Evolutionary conservation across 2,797 vertebrate species (phyloP).

Genomic region (Bucorvus abyssinicus): DNA sequence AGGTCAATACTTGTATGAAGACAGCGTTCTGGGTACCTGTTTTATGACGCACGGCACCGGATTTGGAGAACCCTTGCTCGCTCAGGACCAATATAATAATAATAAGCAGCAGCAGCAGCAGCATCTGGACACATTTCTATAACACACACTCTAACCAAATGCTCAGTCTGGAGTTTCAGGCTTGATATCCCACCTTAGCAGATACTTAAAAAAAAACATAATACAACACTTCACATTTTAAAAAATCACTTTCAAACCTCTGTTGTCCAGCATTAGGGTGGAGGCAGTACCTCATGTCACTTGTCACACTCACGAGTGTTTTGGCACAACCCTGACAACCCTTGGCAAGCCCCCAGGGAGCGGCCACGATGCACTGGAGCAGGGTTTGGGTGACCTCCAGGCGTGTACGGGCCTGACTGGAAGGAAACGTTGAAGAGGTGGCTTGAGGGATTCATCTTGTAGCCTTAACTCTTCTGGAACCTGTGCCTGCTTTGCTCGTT

Average conservation of each 20-base stretch:
- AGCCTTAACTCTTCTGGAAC: not conserved
- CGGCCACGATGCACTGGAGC: fast-evolving
- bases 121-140: not conserved
- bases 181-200: not conserved
- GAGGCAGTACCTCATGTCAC: not conserved
- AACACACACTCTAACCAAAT: not conserved
- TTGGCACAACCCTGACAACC: not conserved
- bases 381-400: not conserved
- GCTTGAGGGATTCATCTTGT: not conserved
- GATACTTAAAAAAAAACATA: not conserved
- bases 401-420: fast-evolving
- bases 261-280: not conserved
- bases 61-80: not conserved
- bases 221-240: not conserved
- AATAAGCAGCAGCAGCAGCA: no score
- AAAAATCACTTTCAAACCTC: not conserved
- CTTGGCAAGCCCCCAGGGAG: not conserved
- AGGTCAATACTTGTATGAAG: not conserved
- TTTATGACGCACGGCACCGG: not conserved
- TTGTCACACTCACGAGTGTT: not conserved
- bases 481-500: not conserved
- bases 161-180: not conserved
- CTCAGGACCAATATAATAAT: not conserved
- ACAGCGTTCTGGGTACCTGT: not conserved
- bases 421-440: not conserved